Conservation (phyloP, 2,797 vertebrate genomes). For the Tokudaia tokunoshimensis region DNA sequence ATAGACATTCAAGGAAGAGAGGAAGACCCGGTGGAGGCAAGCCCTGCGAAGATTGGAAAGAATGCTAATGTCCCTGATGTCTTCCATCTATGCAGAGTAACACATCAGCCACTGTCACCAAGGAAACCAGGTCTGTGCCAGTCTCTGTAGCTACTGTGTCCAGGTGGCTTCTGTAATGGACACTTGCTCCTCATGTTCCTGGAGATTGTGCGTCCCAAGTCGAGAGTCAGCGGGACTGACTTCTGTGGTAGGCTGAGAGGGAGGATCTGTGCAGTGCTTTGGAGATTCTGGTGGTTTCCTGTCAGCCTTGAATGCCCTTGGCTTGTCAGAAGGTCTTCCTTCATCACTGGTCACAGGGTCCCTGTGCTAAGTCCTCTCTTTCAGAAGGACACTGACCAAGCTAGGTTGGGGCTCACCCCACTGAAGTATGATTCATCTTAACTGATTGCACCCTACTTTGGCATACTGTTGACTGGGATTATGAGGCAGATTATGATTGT, state of each 20-base stretch:
- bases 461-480: fast-evolving
- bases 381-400: background rate
- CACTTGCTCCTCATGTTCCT: background rate
- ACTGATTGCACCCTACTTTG: background rate
- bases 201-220: background rate
- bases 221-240: fast-evolving
- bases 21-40: fast-evolving
- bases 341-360: too few species aligned
- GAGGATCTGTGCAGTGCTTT: fast-evolving
- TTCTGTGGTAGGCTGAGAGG: background rate
- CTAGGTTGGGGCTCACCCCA: too few species aligned
- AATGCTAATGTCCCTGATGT: fast-evolving
- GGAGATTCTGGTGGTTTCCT: background rate
- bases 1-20: background rate
- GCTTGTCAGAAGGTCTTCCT: background rate
- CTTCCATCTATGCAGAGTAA: background rate
- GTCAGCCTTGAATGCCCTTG: fast-evolving
- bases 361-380: background rate
- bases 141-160: too few species aligned
- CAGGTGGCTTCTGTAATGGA: background rate
- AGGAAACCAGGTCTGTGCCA: background rate
- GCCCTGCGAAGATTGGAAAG: too few species aligned
- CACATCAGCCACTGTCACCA: too few species aligned
- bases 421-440: background rate
- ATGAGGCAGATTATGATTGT: background rate